Conservation (phyloP, 2,888 invertebrate species). For the Rhogogaster chlorosoma region DNA sequence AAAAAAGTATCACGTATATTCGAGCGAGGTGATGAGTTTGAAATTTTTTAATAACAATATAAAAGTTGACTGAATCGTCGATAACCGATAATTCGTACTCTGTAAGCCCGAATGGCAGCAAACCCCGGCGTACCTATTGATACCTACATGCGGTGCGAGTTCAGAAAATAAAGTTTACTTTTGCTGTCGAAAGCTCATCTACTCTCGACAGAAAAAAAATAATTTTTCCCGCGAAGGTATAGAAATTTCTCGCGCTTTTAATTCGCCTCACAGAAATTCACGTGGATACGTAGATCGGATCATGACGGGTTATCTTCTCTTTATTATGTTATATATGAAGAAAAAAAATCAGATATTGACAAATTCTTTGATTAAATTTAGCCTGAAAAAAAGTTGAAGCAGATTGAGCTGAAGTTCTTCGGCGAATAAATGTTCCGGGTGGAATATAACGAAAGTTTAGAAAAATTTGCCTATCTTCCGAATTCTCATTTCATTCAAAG, state of each 20-base stretch:
- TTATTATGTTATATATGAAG: background rate
- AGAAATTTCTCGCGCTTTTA: background rate
- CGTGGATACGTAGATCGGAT: background rate
- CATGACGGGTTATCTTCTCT: background rate
- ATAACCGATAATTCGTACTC: background rate
- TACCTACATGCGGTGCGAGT: background rate
- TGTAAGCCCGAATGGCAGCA: constrained; percentile 14
- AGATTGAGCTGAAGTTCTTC: background rate
- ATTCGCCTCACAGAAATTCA: background rate
- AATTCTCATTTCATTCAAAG: background rate
- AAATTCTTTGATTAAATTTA: constrained; percentile 21
- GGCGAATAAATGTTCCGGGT: background rate
- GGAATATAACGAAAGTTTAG: constrained; percentile 18
- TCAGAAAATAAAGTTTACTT: constrained; percentile 5
- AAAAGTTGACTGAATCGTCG: constrained; percentile 3
- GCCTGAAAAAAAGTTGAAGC: background rate
- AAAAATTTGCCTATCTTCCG: background rate
- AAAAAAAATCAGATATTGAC: background rate
- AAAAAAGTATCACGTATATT: background rate
- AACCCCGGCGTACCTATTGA: background rate
- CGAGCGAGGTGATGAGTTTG: background rate
- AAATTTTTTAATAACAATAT: constrained; percentile 9
- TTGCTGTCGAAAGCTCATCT: background rate
- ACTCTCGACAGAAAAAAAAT: background rate
- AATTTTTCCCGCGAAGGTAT: background rate